phyloP scores from a whole-genome alignment of 2,113 vertebrate genomes.

The Nerophis lumbriciformis region DNA sequence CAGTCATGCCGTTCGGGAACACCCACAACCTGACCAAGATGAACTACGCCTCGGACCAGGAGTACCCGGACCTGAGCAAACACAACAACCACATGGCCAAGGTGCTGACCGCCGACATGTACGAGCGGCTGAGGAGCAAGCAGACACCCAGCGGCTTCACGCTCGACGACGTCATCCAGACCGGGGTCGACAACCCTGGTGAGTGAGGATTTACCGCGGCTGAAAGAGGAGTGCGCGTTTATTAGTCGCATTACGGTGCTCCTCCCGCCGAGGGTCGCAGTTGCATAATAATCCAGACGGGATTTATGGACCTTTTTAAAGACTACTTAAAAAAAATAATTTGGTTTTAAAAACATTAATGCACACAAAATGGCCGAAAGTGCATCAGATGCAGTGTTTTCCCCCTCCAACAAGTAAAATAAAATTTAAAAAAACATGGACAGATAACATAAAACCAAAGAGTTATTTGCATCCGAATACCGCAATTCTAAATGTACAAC shows the following conservation, averaged over 20 bases:
- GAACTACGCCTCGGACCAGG: constrained; percentile 72
- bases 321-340: no score
- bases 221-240: background rate
- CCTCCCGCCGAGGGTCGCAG: constrained; percentile 21
- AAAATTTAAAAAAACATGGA: no score
- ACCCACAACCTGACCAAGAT: constrained; percentile 87
- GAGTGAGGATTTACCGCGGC: constrained; percentile 37
- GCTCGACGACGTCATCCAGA: constrained; percentile 91
- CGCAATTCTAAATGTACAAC: no score
- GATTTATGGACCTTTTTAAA: no score
- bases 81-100: constrained; percentile 98
- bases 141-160: constrained; percentile 86
- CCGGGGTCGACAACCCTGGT: constrained; percentile 95
- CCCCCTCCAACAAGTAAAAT: no score
- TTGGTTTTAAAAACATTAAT: no score
- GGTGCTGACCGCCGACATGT: constrained; percentile 80
- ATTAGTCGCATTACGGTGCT: background rate
- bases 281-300: constrained; percentile 30
- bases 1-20: constrained; percentile 93
- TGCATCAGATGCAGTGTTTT: no score
- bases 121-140: constrained; percentile 78
- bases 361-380: no score
- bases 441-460: no score
- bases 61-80: constrained; percentile 85
- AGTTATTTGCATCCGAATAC: no score